These are phyloP conservation scores for Acanthosepion lycidas DNA, from an alignment of 2,888 invertebrate species.

Conservation along the genomic window DNA sequence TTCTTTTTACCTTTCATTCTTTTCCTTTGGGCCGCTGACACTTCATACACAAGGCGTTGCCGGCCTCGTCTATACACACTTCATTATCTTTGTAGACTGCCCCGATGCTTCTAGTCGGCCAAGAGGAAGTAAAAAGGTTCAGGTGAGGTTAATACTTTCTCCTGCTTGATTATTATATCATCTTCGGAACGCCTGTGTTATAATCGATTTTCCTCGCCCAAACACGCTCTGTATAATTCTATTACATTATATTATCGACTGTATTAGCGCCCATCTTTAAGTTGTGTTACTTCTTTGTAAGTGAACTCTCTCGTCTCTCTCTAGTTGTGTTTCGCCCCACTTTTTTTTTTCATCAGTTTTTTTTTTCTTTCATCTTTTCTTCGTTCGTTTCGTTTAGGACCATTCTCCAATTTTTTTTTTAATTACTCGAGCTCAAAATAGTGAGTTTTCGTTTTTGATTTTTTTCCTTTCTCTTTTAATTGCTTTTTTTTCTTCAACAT, in stretches of 20 bases:
- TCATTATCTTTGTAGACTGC: background rate
- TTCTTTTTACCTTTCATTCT: background rate
- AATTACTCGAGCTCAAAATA: no score
- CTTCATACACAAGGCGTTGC: constrained; percentile 16
- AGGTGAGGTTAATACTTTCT: constrained; percentile 21
- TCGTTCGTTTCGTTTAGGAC: no score
- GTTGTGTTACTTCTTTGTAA: background rate
- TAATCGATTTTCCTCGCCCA: constrained; percentile 1
- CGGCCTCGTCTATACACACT: background rate
- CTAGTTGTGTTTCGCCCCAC: background rate
- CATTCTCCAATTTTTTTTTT: no score
- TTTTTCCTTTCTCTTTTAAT: no score
- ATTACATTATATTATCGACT: constrained; percentile 15
- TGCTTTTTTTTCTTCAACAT: no score
- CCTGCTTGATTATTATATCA: constrained; percentile 6
- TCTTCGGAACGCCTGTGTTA: constrained; percentile 33
- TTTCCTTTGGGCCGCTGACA: background rate
- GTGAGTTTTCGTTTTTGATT: no score
- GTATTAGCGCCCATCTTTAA: constrained; percentile 12
- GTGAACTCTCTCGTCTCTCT: background rate
- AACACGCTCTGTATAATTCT: constrained; percentile 33
- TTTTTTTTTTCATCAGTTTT: no score
- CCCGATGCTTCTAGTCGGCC: background rate
- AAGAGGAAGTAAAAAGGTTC: constrained; percentile 15
- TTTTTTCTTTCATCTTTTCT: no score